Evolutionary conservation across 1,140 invertebrate species (phyloP).

Genomic region (Conus ventricosus): DNA sequence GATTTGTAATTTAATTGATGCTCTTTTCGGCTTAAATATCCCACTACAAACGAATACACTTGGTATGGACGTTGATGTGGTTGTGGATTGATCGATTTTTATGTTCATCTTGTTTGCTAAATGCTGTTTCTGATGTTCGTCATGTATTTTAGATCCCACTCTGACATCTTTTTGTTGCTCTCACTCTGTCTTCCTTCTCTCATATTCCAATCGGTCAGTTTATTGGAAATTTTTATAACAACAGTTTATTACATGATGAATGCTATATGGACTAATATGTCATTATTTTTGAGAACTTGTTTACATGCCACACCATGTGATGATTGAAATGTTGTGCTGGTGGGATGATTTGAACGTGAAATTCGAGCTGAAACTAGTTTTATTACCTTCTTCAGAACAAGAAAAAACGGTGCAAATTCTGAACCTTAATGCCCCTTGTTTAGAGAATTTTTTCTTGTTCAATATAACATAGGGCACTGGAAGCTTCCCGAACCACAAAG

Average conservation of each 20-base stretch:
- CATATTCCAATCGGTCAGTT: not conserved
- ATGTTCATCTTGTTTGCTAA: slow-evolving; percentile 24
- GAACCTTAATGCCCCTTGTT: not conserved
- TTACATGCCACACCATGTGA: not conserved
- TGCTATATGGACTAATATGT: not conserved
- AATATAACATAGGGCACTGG: not conserved
- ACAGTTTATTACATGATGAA: slow-evolving; percentile 33
- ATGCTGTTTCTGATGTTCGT: not conserved
- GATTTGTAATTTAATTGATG: slow-evolving; percentile 25
- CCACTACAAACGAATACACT: not conserved
- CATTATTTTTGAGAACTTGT: not conserved
- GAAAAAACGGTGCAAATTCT: not conserved
- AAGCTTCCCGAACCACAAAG: slow-evolving; percentile 17
- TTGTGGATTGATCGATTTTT: slow-evolving; percentile 36
- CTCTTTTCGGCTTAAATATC: not conserved
- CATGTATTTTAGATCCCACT: not conserved
- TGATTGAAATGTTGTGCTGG: slow-evolving; percentile 32
- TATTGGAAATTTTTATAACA: slow-evolving; percentile 54
- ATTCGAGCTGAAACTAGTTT: slow-evolving; percentile 28
- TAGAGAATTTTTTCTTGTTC: not conserved
- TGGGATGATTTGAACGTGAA: slow-evolving; percentile 27
- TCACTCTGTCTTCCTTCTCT: not conserved
- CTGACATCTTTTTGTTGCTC: slow-evolving; percentile 15
- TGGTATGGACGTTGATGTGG: not conserved
- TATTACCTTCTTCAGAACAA: slow-evolving; percentile 12